These are phyloP conservation scores for Esox lucius DNA, from an alignment of 2,797 vertebrate species.

Conservation along the genomic window DNA sequence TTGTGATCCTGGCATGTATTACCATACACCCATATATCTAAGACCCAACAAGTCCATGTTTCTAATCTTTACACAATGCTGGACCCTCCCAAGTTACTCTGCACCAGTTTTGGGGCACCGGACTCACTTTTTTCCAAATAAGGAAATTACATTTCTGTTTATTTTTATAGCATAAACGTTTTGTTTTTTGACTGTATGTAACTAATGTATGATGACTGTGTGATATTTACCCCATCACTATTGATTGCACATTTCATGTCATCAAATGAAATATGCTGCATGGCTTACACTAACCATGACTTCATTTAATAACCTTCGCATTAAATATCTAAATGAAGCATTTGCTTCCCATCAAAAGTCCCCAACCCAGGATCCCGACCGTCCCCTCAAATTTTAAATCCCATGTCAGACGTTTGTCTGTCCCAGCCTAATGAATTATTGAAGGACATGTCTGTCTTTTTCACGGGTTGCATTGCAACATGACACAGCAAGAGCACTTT, in stretches of 20 bases:
- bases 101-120: too few relatives aligned
- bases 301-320: neutral
- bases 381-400: neutral
- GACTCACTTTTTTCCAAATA: too few relatives aligned
- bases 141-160: too few relatives aligned
- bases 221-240: too few relatives aligned
- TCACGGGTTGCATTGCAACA: neutral
- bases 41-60: too few relatives aligned
- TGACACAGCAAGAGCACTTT: conserved; percentile 1
- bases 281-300: neutral
- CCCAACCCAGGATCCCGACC: neutral
- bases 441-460: conserved; percentile 6
- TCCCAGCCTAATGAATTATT: neutral
- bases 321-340: neutral
- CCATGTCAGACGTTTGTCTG: neutral
- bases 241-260: neutral
- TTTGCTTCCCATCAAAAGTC: neutral
- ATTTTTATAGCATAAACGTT: too few relatives aligned
- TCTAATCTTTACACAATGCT: too few relatives aligned
- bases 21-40: too few relatives aligned
- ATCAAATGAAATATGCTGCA: neutral
- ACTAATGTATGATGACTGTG: too few relatives aligned
- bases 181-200: too few relatives aligned
- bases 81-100: too few relatives aligned
- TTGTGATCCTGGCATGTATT: too few relatives aligned